Evolutionary conservation across 2,797 vertebrate genomes (phyloP), one percentile per base, ranked within the genome.

Genomic region (Paramormyrops hopkinsi): DNA sequence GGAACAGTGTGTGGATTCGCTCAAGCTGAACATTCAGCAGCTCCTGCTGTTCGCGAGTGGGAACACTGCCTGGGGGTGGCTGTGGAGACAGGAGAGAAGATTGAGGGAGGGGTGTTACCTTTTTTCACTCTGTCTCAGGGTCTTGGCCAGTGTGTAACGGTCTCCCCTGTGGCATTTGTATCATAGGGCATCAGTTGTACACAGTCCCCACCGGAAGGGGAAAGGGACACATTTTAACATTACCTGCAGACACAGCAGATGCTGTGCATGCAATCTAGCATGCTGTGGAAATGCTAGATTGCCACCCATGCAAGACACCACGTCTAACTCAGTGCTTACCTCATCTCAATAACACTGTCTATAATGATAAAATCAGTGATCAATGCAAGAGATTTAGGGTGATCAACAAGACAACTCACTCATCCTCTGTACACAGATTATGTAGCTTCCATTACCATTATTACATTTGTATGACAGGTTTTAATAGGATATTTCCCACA

Each of bases 1-100:
- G 96, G 93, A 99, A 99, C 56, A 99, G 96, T 0, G 94, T 96
- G 92, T 99, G 97, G 90, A 99, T 97, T 92, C 96, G 97, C 92
- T 97, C 96, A 0, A 99, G 96, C 94, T 99, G 98, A 90, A 93
- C 90, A 90, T 95, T 97, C 91, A 97, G 93, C 94, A 96, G 95
- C 95, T 97, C 96, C 95, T 98, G 97, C 94, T 98, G 94, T 92
- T 99, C 97, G 0, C 88, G 93, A 83, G 95, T 96, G 69, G 97
- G 95, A 94, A 98, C 92, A 19, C 94, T 97, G 94, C 96, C 98
- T 92, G 97, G 96, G 87, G 96, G 93, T 88, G 98, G 98, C 99
- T 99, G 92, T 90, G 92, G 91, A 90, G 51, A 91, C 76, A 92
- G 12, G 22, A 62, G 88, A 56, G 22, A 91, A 44, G 17, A 79